These are phyloP conservation scores for Chionis minor DNA, from an alignment of 2,113 vertebrate genomes.

Conservation along the genomic window DNA sequence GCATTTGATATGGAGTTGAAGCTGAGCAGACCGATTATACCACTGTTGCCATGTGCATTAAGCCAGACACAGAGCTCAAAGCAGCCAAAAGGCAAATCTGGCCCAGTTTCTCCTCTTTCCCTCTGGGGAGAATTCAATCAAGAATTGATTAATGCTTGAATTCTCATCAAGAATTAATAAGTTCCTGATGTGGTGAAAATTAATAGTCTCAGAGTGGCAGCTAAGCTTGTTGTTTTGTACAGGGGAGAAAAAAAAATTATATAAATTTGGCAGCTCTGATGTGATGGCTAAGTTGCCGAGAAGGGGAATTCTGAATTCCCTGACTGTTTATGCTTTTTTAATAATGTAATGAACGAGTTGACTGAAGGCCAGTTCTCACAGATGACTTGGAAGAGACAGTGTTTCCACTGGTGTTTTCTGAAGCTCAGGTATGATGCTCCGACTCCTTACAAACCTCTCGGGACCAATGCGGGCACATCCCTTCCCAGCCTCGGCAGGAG, in stretches of 20 bases:
- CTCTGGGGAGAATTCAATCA: conserved; percentile 54
- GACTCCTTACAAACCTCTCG: rapidly evolving
- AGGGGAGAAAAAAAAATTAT: neutral
- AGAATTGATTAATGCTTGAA: conserved; percentile 65
- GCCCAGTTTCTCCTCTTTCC: conserved; percentile 57
- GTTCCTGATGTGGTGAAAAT: conserved; percentile 61
- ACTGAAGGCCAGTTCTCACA: neutral
- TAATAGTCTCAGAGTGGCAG: conserved; percentile 46
- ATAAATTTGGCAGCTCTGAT: neutral
- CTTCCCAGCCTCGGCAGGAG: neutral
- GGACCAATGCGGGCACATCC: neutral
- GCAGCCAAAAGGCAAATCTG: conserved; percentile 55
- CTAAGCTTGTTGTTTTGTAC: conserved; percentile 2
- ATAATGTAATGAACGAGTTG: neutral
- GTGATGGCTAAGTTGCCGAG: neutral
- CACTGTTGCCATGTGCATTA: neutral
- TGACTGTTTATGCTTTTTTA: neutral
- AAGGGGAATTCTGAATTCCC: neutral
- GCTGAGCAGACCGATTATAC: neutral
- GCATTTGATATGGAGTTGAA: neutral
- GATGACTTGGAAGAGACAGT: neutral
- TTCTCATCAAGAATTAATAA: conserved; percentile 70
- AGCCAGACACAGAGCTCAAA: neutral
- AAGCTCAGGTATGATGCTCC: rapidly evolving
- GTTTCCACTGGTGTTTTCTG: neutral